A percentile compares a stretch with the other conserved stretches of the same genome.
These are phyloP conservation scores for Philonicus albiceps DNA, from an alignment of 2,888 invertebrate genomes.

Conservation along the genomic window DNA sequence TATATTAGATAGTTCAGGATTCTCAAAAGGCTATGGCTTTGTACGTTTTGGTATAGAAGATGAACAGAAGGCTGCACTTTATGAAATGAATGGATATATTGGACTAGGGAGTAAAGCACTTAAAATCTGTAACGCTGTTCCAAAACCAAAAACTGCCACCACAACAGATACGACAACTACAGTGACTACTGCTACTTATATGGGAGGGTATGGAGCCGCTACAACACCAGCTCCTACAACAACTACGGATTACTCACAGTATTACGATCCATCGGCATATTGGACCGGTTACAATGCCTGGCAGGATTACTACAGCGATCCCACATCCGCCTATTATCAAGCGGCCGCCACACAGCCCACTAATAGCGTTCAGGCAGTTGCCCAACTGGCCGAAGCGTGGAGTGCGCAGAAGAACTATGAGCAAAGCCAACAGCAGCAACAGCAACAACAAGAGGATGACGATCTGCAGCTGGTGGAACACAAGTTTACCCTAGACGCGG, in stretches of 20 bases:
- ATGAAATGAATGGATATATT: slow-evolving; percentile 91
- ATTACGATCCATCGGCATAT: slow-evolving; percentile 84
- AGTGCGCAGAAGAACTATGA: slow-evolving; percentile 64
- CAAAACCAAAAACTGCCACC: slow-evolving; percentile 75
- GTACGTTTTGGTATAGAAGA: slow-evolving; percentile 93
- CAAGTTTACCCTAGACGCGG: slow-evolving; percentile 75
- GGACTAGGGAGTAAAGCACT: slow-evolving; percentile 88
- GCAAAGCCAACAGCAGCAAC: slow-evolving; percentile 57
- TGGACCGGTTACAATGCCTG: slow-evolving; percentile 88
- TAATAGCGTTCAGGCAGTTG: slow-evolving; percentile 55
- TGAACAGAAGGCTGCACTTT: slow-evolving; percentile 90
- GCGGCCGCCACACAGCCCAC: slow-evolving; percentile 57
- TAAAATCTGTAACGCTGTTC: slow-evolving; percentile 92
- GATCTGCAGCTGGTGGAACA: slow-evolving; percentile 84
- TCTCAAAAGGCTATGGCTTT: slow-evolving; percentile 95
- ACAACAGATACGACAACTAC: slow-evolving; percentile 61
- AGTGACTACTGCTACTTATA: slow-evolving; percentile 56
- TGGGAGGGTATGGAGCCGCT: slow-evolving; percentile 54
- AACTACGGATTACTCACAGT: slow-evolving; percentile 72
- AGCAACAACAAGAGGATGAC: slow-evolving; percentile 65
- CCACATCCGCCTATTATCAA: slow-evolving; percentile 59
- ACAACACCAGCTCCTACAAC: slow-evolving; percentile 50
- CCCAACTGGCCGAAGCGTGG: slow-evolving; percentile 64
- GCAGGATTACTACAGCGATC: slow-evolving; percentile 72
- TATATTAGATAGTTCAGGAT: slow-evolving; percentile 86